Conservation (phyloP, 2,797 vertebrate genomes). For the Eutrigla gurnardus region DNA sequence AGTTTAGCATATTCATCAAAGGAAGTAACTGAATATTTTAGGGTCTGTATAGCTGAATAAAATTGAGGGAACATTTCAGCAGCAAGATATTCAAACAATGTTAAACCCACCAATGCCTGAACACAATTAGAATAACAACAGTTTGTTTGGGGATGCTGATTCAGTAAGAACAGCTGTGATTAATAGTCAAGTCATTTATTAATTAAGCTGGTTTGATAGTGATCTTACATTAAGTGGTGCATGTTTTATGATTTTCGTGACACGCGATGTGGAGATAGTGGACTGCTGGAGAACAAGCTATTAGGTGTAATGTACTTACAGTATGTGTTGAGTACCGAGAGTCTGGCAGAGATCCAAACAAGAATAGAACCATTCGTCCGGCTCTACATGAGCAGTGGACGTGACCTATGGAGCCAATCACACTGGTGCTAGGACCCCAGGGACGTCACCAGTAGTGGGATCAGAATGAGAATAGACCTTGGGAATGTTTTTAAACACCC, state of each 20-base stretch:
- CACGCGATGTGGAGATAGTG: neutral
- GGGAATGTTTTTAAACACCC: neutral
- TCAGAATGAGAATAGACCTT: neutral
- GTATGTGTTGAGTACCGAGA: neutral
- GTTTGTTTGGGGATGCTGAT: neutral
- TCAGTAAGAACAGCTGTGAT: slow-evolving; percentile 1
- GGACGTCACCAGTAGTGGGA: neutral
- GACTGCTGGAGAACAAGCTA: neutral
- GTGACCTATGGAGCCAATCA: neutral
- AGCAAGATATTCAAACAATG: neutral
- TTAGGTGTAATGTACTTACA: neutral
- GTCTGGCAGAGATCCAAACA: neutral
- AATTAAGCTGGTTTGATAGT: neutral
- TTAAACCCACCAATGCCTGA: neutral
- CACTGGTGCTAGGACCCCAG: neutral
- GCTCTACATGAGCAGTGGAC: neutral
- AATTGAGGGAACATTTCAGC: neutral
- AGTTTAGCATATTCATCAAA: neutral
- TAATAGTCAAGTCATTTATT: neutral
- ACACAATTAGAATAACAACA: neutral
- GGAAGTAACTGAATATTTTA: neutral
- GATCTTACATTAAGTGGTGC: neutral
- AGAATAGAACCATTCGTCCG: neutral
- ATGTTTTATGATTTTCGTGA: neutral
- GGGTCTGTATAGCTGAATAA: neutral